Conservation (phyloP, 2,797 vertebrate species). For the Tenualosa ilisha region DNA sequence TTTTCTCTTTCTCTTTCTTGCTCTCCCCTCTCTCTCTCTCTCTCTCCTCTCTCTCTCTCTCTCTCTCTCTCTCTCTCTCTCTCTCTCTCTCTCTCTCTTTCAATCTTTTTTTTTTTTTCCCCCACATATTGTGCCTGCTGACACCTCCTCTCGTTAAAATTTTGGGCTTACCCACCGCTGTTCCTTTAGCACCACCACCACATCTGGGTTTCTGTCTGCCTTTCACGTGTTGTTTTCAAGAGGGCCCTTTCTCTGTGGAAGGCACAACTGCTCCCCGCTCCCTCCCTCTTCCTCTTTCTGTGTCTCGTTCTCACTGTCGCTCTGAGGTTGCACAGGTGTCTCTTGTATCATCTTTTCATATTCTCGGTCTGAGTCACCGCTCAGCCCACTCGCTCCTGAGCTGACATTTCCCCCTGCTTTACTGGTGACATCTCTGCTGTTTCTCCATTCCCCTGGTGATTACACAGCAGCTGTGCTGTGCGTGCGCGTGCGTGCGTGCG, state of each 20-base stretch:
- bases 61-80: neutral
- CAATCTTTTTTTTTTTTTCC: neutral
- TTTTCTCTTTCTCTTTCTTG: neutral
- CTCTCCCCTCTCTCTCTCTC: neutral
- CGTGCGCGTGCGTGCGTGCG: neutral
- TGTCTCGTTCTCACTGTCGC: neutral
- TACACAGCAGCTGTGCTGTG: neutral
- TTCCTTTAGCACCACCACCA: neutral
- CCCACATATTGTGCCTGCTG: constrained; percentile 17
- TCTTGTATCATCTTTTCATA: constrained; percentile 11
- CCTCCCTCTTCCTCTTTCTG: neutral
- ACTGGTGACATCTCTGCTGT: neutral
- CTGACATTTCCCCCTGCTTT: neutral
- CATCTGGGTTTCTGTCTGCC: constrained; percentile 2
- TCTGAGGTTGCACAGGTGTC: constrained; percentile 14
- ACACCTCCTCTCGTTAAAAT: constrained; percentile 1
- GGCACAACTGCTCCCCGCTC: neutral
- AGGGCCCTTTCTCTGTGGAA: neutral
- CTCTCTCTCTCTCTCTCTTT: neutral
- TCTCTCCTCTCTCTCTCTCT: neutral
- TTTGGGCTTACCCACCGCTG: neutral
- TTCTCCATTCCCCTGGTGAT: neutral
- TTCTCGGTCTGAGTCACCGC: constrained; percentile 1
- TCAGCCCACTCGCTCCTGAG: neutral
- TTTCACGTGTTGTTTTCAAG: constrained; percentile 5